These are phyloP conservation scores for Athene cunicularia DNA, from an alignment of 2,113 vertebrate species.

Conservation along the genomic window DNA sequence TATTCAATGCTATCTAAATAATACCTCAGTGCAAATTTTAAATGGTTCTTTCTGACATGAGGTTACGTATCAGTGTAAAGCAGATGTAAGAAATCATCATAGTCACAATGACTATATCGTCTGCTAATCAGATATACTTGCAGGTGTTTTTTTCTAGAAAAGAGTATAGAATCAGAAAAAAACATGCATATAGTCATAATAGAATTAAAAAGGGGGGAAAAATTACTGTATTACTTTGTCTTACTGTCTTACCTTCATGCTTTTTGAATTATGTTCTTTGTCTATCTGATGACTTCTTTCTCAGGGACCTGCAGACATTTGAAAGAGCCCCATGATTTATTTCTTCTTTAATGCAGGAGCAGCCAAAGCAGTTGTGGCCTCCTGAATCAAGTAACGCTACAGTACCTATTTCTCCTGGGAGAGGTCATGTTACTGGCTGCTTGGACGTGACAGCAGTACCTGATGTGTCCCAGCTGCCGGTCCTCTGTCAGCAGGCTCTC, in stretches of 20 bases:
- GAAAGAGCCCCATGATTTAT: neutral
- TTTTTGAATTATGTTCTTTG: constrained; percentile 11
- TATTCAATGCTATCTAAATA: neutral
- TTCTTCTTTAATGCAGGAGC: neutral
- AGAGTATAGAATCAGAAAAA: neutral
- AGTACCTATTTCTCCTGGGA: constrained; percentile 5
- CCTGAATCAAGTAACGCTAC: constrained; percentile 7
- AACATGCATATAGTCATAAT: neutral
- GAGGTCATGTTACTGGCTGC: constrained; percentile 2
- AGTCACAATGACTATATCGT: neutral
- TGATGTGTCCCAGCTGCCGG: constrained; percentile 49
- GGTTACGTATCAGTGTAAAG: neutral
- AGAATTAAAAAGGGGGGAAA: too few species aligned
- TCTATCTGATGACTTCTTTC: neutral
- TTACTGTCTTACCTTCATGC: neutral
- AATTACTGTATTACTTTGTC: neutral
- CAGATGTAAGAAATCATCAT: neutral
- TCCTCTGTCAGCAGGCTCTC: neutral
- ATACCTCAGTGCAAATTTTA: neutral
- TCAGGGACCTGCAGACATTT: neutral
- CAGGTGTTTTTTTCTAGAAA: neutral
- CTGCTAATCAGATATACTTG: neutral
- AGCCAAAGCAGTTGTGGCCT: neutral
- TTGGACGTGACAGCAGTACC: neutral
- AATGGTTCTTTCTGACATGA: neutral